Conservation (phyloP, 2,797 vertebrate species). For the Acrossocheilus wenchowensis region DNA sequence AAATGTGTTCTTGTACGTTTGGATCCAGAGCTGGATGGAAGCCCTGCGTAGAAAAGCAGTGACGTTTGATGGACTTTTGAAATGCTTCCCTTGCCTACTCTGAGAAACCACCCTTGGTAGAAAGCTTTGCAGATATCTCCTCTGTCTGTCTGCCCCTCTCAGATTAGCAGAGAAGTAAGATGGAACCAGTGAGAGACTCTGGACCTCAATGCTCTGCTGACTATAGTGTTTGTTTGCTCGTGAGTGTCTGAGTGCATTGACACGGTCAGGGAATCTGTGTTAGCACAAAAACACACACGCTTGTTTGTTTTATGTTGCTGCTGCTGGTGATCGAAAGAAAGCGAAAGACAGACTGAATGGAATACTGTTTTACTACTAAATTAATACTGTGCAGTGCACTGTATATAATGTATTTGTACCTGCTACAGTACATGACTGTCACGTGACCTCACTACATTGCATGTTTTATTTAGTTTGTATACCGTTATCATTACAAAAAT, state of each 20-base stretch:
- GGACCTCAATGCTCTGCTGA: constrained; percentile 15
- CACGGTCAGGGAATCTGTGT: constrained; percentile 21
- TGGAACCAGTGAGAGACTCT: constrained; percentile 14
- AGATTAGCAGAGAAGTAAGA: constrained; percentile 40
- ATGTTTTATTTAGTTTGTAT: background rate
- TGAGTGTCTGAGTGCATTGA: constrained; percentile 38
- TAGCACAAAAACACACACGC: constrained; percentile 35
- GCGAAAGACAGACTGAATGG: constrained; percentile 13
- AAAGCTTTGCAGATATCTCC: constrained; percentile 6
- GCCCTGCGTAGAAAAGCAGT: background rate
- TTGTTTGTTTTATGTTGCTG: constrained; percentile 47
- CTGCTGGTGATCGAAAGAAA: constrained; percentile 3
- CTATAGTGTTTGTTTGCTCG: constrained; percentile 31
- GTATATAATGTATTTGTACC: background rate
- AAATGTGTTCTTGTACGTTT: constrained; percentile 31
- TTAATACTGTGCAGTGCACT: background rate
- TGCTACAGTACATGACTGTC: background rate
- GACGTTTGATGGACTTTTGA: constrained; percentile 9
- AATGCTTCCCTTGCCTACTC: background rate
- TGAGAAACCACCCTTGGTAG: background rate
- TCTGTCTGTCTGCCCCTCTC: constrained; percentile 2
- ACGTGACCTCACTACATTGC: background rate
- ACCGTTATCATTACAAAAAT: background rate
- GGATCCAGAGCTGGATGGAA: constrained; percentile 16
- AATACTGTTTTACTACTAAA: background rate